These are phyloP conservation scores for Malurus splendens DNA, from an alignment of 2,797 vertebrate genomes.

Conservation along the genomic window DNA sequence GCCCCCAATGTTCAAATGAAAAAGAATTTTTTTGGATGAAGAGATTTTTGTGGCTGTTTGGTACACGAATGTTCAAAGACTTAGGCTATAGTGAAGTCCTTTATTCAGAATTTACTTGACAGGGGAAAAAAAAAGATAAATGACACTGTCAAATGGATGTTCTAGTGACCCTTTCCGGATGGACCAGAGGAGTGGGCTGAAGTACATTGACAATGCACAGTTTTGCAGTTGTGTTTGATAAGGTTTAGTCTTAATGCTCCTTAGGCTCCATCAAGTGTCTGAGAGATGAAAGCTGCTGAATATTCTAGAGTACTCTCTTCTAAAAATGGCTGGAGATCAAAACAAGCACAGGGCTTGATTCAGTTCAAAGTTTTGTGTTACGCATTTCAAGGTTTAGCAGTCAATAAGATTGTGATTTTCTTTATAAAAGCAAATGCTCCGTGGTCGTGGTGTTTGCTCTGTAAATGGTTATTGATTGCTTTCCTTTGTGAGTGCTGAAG, in stretches of 20 bases:
- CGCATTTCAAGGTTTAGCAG: constrained; percentile 63
- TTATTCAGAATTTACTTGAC: background rate
- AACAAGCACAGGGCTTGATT: constrained; percentile 48
- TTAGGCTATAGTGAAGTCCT: background rate
- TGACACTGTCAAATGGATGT: constrained; percentile 11
- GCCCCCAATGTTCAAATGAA: background rate
- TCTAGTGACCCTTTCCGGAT: constrained; percentile 5
- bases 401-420: constrained; percentile 74
- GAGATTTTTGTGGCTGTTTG: background rate
- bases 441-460: constrained; percentile 70
- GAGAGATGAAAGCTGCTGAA: constrained; percentile 73
- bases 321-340: constrained; percentile 62
- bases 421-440: constrained; percentile 68
- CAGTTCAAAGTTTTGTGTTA: constrained; percentile 64
- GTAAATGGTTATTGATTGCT: constrained; percentile 87
- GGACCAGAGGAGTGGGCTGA: constrained; percentile 11
- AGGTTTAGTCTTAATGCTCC: constrained; percentile 61
- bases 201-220: background rate
- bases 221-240: constrained; percentile 55
- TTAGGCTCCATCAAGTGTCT: constrained; percentile 69
- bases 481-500: constrained; percentile 61
- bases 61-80: background rate
- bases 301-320: constrained; percentile 55
- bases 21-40: background rate
- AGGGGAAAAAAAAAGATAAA: background rate